Percentiles rank a stretch among this genome's conserved stretches.
Conservation (phyloP, 2,888 invertebrate genomes). For the Parelbella ahira region DNA sequence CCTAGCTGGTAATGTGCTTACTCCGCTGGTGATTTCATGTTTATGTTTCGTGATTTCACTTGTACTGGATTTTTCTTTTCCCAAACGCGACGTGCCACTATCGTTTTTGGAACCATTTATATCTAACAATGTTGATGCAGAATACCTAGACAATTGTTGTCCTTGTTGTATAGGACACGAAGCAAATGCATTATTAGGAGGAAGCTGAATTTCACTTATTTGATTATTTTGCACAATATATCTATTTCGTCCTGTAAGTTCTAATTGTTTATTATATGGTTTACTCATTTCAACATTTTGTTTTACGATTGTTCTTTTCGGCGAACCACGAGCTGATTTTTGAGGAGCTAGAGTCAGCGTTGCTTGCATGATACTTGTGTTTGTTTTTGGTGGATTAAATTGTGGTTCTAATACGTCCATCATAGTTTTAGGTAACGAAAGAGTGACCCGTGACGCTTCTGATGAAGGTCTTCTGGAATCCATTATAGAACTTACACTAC, state of each 20-base stretch:
- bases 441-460: slow-evolving; percentile 78
- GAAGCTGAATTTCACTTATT: slow-evolving; percentile 75
- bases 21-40: slow-evolving; percentile 68
- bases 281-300: slow-evolving; percentile 67
- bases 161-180: slow-evolving; percentile 71
- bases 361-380: slow-evolving; percentile 80
- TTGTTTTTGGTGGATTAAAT: slow-evolving; percentile 73
- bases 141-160: slow-evolving; percentile 78
- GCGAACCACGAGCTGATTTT: slow-evolving; percentile 67
- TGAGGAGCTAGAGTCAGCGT: slow-evolving; percentile 83
- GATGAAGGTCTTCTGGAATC: slow-evolving; percentile 82
- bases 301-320: slow-evolving; percentile 69
- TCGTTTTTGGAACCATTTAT: slow-evolving; percentile 57
- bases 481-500: slow-evolving; percentile 83
- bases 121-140: slow-evolving; percentile 80
- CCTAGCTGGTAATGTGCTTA: slow-evolving; percentile 83
- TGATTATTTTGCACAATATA: slow-evolving; percentile 78
- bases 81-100: slow-evolving; percentile 46
- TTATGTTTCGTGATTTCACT: slow-evolving; percentile 59
- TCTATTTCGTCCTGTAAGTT: slow-evolving; percentile 71
- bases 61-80: slow-evolving; percentile 51
- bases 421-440: slow-evolving; percentile 75
- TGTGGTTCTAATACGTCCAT: slow-evolving; percentile 80
- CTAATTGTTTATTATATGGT: slow-evolving; percentile 67
- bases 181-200: slow-evolving; percentile 63